Base-by-base conservation (phyloP, 1,140 invertebrate species). In the Drosophila ficusphila region DNA sequence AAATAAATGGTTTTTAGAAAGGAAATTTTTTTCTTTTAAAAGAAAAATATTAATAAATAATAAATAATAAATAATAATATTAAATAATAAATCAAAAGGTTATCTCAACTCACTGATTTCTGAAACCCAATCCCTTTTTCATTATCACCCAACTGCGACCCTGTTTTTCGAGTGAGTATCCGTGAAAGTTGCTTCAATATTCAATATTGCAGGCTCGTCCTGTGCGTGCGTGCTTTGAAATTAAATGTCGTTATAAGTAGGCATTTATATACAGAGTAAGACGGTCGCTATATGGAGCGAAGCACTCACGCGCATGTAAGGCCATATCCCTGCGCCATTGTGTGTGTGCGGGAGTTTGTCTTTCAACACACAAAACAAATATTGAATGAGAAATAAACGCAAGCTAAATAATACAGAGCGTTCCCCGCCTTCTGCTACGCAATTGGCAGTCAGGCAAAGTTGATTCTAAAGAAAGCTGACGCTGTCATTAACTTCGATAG, bases 161-260 rank as follows among this genome's bases (percentile, higher is more conserved):
- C 12, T 67, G 62, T 3, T 2, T 3, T 4, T 7, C 9, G 19
- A 51, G 60, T 51, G 25, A 33, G 60, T 39, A 51, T 41, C 44
- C 60, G 23, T 62, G 56, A 23, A 23, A 53, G 69, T 72, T 56
- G 62, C 72, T 67, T 54, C 82, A 68, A 78, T 88, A 88, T 85
- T 85, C 67, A 86, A 85, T 88, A 88, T 82, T 82, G 77, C 82
- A 78, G 77, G 65, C 69, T 68, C 65, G 65, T 64, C 31, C 64
- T 53, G 41, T 67, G 62, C 56, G 73, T 76, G 82, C 82, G 82
- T 88, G 82, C 82, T 48, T 78, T 82, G 82, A 88, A 88, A 88
- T 88, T 88, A 88, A 88, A 88, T 88, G 77, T 86, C 69, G 68
- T 88, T 86, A 86, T 85, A 85, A 86, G 81, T 86, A 85, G 81